Base-by-base conservation (phyloP, 2,113 vertebrate genomes). In the Neodontobutis hainanensis region DNA sequence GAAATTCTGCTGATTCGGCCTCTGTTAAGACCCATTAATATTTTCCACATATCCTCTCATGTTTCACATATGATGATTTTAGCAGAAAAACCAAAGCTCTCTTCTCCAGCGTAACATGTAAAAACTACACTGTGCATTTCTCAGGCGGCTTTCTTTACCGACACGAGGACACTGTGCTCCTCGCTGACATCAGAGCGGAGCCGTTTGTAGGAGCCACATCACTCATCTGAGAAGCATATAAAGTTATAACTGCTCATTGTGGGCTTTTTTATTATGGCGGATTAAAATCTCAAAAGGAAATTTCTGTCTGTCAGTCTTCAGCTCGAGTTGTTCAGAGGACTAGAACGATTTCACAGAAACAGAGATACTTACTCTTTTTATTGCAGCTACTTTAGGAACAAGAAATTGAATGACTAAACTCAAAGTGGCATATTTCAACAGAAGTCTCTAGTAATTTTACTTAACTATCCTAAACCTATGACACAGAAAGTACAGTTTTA, bases 21-120 rank as follows among this genome's bases (percentile, higher is more conserved):
- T 65, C 40, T 7, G 35, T 70, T 52, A 34, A 50, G 52, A 77
- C 40, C 43, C 72, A 49, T 82, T 80, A 71, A 78, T 68, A 78
- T 60, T 87, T 89, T 89, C 83, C 85, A 81, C 73, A 73, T 51
- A 10, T 62, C 65, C 49, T 81, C 81, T 88, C 78, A 45, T 70
- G 46, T 89, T 85, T 82, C 77, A 73, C 57, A 69, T 72, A 5
- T 90, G 85, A 91, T 91, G 81, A 50, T 83, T 89, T 83, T 88
- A 88, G 49, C 90, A 87, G 80, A 66, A n/a, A n/a, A 27, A 63
- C 47, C 8, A 12, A 76, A 53, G 65, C 51, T 49, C 53, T 10
- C 70, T 75, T 27, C 65, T 44, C 71, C 78, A 49, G 8, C 40
- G 52, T 70, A 74, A 76, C 63, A 45, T 67, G 68, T 59, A 66